Percentiles rank a stretch among this genome's conserved stretches.
Conservation (phyloP, 2,797 vertebrate species). For the Urocyon cinereoargenteus region DNA sequence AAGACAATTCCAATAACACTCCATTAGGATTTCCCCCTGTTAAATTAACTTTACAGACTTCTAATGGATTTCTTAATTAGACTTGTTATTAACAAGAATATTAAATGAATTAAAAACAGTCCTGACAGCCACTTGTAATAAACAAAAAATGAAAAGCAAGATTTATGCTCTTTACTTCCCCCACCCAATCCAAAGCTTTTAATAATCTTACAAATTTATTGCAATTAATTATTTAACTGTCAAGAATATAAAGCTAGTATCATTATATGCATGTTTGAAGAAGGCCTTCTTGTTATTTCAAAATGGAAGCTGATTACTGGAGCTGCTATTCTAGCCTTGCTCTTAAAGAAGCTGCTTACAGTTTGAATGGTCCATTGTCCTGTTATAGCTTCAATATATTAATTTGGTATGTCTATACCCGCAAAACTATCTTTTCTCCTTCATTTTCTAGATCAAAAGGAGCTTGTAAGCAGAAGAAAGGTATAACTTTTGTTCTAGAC, state of each 20-base stretch:
- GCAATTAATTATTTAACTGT: conserved; percentile 77
- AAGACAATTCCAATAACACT: conserved; percentile 77
- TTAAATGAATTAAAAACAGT: conserved; percentile 72
- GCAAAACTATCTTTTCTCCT: not conserved
- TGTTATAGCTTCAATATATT: not conserved
- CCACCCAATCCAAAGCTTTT: conserved; percentile 52
- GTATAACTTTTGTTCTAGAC: not conserved
- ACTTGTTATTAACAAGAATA: conserved; percentile 80
- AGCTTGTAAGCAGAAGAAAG: conserved; percentile 6
- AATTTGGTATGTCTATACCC: not conserved
- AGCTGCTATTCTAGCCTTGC: not conserved
- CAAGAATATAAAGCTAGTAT: conserved; percentile 62
- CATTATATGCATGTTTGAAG: not conserved
- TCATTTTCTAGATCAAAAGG: conserved; percentile 7
- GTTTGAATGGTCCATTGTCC: conserved; percentile 40
- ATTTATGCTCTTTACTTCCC: conserved; percentile 55
- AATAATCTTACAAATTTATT: conserved; percentile 75
- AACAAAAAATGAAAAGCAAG: conserved; percentile 77
- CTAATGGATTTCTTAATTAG: conserved; percentile 81
- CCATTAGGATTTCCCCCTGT: conserved; percentile 67
- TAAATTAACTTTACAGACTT: conserved; percentile 78
- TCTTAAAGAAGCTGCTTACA: conserved; percentile 59
- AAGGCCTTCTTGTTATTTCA: conserved; percentile 3
- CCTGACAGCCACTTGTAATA: conserved; percentile 66
- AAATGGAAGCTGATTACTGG: not conserved